A percentile compares a stretch with the other conserved stretches of the same genome.
Conservation (phyloP, 2,113 vertebrate species). For the Eulacestoma nigropectus region DNA sequence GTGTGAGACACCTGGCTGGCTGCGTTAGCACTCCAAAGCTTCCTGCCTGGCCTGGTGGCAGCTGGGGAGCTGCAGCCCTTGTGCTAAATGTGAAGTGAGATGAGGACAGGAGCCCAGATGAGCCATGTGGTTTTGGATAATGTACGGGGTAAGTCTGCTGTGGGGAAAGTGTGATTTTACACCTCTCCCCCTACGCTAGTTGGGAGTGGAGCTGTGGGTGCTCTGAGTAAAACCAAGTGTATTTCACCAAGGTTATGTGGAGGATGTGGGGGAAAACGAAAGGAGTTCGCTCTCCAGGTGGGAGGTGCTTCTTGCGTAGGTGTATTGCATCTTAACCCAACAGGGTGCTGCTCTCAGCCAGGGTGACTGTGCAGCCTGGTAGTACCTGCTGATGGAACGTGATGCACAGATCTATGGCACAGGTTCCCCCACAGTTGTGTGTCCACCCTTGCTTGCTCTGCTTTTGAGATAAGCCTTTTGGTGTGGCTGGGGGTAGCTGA, state of each 20-base stretch:
- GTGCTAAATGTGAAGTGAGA: background rate
- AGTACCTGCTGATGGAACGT: background rate
- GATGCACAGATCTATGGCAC: background rate
- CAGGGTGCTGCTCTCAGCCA: background rate
- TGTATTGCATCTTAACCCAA: background rate
- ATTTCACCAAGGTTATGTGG: background rate
- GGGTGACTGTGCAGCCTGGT: background rate
- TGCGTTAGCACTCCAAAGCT: background rate
- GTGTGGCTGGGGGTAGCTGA: background rate
- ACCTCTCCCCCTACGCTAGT: background rate
- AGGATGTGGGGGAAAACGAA: background rate
- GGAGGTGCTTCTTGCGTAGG: background rate
- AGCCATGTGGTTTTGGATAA: background rate
- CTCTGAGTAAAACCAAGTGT: background rate
- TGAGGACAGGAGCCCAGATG: background rate
- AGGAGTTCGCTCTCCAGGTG: background rate
- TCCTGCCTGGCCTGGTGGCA: background rate
- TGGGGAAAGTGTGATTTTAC: background rate
- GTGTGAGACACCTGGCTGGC: background rate
- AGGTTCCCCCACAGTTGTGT: background rate
- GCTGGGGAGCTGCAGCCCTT: background rate
- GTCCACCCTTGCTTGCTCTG: fast-evolving
- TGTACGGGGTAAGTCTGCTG: background rate
- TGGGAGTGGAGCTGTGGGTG: background rate
- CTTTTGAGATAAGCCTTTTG: background rate